These are phyloP conservation scores for Saguinus midas DNA, from an alignment of 2,113 vertebrate genomes.

Conservation along the genomic window DNA sequence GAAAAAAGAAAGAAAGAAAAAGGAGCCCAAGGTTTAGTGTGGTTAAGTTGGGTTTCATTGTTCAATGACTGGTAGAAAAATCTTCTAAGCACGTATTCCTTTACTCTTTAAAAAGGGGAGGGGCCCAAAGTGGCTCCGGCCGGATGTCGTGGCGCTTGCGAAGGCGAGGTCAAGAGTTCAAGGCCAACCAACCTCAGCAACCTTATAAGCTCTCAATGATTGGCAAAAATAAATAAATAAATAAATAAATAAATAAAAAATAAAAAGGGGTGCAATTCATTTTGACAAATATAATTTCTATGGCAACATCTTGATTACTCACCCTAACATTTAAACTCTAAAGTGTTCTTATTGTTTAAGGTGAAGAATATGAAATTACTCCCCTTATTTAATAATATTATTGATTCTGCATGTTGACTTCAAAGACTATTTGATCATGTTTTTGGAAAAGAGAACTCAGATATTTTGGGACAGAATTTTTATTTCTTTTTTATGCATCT, in stretches of 20 bases:
- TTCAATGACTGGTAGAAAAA: background rate
- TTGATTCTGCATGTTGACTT: conserved; percentile 22
- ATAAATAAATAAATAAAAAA: too few relatives aligned
- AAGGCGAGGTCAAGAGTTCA: too few relatives aligned
- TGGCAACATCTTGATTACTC: background rate
- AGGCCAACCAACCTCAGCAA: too few relatives aligned
- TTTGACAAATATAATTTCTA: background rate
- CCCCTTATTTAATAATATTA: background rate
- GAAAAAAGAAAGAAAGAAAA: background rate
- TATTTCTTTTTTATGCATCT: conserved; percentile 36
- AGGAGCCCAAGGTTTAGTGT: too few relatives aligned
- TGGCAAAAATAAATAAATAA: too few relatives aligned
- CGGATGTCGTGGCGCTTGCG: too few relatives aligned
- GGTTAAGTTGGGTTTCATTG: background rate
- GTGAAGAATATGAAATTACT: background rate
- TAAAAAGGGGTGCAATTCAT: background rate
- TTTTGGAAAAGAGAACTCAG: conserved; percentile 7
- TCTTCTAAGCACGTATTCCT: background rate
- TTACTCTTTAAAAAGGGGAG: background rate
- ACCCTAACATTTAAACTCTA: background rate
- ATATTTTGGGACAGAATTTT: background rate
- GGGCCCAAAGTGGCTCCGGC: too few relatives aligned
- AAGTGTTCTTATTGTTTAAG: background rate
- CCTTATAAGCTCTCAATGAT: too few relatives aligned
- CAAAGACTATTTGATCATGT: conserved; percentile 23